Evolutionary conservation across 92 coral and sea anemone genomes (phyloP), one percentile per base, ranked within the genome.

Genomic region (Galaxea fascicularis): DNA sequence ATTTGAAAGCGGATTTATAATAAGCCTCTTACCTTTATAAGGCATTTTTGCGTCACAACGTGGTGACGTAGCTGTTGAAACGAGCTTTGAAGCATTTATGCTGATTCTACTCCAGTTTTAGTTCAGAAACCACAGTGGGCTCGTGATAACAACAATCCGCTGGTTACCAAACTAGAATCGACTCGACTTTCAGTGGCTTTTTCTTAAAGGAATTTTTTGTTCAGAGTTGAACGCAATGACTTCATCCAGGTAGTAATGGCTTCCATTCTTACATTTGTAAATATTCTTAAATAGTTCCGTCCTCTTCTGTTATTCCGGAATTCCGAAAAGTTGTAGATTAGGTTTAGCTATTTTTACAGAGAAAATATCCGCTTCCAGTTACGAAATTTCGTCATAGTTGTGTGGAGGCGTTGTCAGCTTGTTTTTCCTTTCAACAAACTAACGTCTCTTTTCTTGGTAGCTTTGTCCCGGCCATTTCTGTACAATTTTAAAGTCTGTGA

Each of bases 11-110:
- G 65, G 75, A 79, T 67, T 67, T 60, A 8, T 31, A 66, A 29
- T 52, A 67, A 79, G 10, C 84, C 66, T 79, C 84, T 79, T 79
- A 28, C 11, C 84, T 65, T 65, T 65, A 79, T 49, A 79, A 47
- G 65, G 75, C 10, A 13, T 46, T 29, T 20, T 52, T 65, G 56
- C 84, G 84, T 79, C 84, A 79, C 51, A 21, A 14, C 13, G 7
- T 41, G 25, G 22, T 79, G 62, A 79, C 76, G 73, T 79, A 62
- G 31, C 26, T 35, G 75, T 49, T 79, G 64, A 30, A 66, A 79
- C 84, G 74, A 66, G 74, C 75, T 79, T 25, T 21, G 49, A 66
- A 53, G 74, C 25, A 78, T 21, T 24, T 35, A 3, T 47, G 73
- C 44, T 22, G 15, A 51, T 15, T 29, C 72, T 12, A 47, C n/a